phyloP scores from a whole-genome alignment of 2,888 invertebrate genomes.

The Sesia bembeciformis region DNA sequence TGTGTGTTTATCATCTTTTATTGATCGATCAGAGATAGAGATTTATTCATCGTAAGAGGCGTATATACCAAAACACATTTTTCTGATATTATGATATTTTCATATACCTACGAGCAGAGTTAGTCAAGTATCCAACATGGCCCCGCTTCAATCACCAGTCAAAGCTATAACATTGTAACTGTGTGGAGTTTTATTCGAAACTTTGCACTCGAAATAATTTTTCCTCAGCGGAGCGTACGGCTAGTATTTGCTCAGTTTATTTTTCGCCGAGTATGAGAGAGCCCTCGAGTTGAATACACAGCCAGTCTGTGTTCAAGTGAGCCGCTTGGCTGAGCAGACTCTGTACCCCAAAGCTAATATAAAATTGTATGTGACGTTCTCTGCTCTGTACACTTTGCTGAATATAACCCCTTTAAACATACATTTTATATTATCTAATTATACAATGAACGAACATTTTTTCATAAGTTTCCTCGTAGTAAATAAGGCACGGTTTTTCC shows the following conservation, averaged over 20 bases:
- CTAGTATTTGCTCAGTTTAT: constrained; percentile 62
- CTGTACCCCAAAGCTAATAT: constrained; percentile 45
- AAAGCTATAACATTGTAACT: constrained; percentile 2
- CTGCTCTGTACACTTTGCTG: constrained; percentile 2
- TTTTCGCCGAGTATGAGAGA: constrained; percentile 50
- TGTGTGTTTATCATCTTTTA: too few species aligned
- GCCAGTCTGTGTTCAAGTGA: constrained; percentile 41
- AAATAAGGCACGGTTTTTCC: constrained; percentile 6
- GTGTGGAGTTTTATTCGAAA: constrained; percentile 32
- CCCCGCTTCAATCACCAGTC: not conserved
- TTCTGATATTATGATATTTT: too few species aligned
- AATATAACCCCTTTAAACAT: constrained; percentile 6
- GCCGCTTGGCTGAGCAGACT: constrained; percentile 39
- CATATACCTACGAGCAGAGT: too few species aligned
- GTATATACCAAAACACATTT: too few species aligned
- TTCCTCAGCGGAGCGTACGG: constrained; percentile 31
- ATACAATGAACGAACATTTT: not conserved
- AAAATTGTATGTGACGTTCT: constrained; percentile 43
- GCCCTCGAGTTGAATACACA: constrained; percentile 55
- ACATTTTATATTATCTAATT: not conserved
- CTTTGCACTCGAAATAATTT: constrained; percentile 44
- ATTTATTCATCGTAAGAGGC: too few species aligned
- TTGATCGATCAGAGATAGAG: too few species aligned
- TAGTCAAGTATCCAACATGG: too few species aligned
- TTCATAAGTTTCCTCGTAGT: not conserved